phyloP scores from a whole-genome alignment of 2,888 invertebrate species.

The Chrysodeixis includens region DNA sequence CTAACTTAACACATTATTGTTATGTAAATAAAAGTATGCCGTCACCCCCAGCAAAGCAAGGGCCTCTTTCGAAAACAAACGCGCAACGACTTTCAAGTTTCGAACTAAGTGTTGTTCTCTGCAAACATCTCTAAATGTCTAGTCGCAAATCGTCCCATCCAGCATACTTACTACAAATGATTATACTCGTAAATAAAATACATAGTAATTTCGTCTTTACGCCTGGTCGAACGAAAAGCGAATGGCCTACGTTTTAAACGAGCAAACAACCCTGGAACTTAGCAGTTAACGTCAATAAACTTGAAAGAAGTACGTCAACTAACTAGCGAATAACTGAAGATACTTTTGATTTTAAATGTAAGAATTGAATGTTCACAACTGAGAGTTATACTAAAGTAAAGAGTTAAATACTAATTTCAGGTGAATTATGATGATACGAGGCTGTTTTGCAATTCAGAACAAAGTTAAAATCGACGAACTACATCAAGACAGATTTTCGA shows the following conservation, averaged over 20 bases:
- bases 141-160: not conserved
- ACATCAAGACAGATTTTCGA: not conserved
- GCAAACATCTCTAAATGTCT: not conserved
- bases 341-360: conserved; percentile 18
- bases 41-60: not conserved
- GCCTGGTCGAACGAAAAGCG: not conserved
- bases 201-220: not conserved
- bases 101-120: not conserved
- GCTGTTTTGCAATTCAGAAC: no score
- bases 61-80: no score
- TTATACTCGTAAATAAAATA: not conserved
- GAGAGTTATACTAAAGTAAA: no score
- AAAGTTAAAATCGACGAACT: not conserved
- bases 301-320: conserved; percentile 19
- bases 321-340: conserved; percentile 12
- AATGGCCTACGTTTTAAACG: conserved; percentile 3
- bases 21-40: not conserved
- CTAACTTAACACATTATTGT: no score
- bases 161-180: not conserved
- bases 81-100: not conserved
- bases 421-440: no score
- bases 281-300: conserved; percentile 30
- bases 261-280: conserved; percentile 31
- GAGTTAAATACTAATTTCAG: no score
- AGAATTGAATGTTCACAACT: conserved; percentile 12